These are phyloP conservation scores for Chaetura pelagica DNA, from an alignment of 2,113 vertebrate species.

Conservation along the genomic window DNA sequence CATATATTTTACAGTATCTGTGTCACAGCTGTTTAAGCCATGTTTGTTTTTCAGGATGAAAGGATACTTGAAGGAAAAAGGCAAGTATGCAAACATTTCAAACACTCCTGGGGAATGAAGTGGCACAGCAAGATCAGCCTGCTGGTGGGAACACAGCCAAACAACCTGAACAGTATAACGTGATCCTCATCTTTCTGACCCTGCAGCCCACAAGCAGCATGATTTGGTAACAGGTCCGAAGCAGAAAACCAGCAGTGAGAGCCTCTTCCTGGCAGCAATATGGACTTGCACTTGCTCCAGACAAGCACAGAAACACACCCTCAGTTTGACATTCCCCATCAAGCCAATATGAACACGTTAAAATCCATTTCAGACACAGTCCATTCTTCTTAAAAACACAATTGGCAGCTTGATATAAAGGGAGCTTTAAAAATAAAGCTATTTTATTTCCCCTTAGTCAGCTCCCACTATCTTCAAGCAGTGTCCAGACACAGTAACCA, in stretches of 20 bases:
- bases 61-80: neutral
- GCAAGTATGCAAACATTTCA: neutral
- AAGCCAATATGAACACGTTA: neutral
- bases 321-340: neutral
- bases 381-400: neutral
- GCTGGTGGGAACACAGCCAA: neutral
- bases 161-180: neutral
- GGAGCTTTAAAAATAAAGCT: neutral
- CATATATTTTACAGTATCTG: neutral
- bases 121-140: neutral
- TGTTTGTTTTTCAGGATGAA: neutral
- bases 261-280: neutral
- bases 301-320: neutral
- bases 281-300: neutral
- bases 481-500: neutral
- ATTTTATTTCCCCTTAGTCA: neutral
- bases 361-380: neutral
- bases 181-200: neutral
- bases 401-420: neutral
- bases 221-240: neutral
- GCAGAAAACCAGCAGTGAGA: neutral
- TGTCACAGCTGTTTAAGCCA: neutral
- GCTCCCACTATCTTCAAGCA: neutral
- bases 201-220: accelerated
- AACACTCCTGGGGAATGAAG: neutral